Evolutionary conservation across 2,113 vertebrate species (phyloP), one percentile per base, ranked within the genome.

Genomic region (rat (Rattus norvegicus)): DNA sequence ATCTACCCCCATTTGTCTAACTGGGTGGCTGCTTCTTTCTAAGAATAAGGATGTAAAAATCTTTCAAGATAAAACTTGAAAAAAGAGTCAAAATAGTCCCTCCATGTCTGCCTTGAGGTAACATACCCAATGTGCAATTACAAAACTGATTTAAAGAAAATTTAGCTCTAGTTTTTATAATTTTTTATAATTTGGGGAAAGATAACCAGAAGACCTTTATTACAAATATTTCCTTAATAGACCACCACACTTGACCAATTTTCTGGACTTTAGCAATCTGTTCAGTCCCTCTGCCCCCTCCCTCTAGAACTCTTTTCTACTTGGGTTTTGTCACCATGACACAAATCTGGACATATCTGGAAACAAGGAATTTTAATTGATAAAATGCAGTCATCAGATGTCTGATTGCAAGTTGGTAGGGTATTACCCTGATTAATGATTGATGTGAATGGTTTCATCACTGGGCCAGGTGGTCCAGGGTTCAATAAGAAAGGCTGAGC

Each of bases 221-320:
- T 5, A 28, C 83, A 26, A 0, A 39, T 81, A n/a, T 83, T 83
- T 33, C 24, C 75, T 88, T 43, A 91, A 43, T 47, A 88, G 26
- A 49, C 1, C 7, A 22, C 2, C 30, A 1, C 4, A 36, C 13
- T 47, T 76, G 59, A 65, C 19, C 67, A 39, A 2, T n/a, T 63
- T 87, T 7, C 33, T 95, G 39, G 30, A 24, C 26, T 70, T 75
- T 83, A 10, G 2, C 8, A 24, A 19, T 70, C 30, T 88, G 4
- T 33, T n/a, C 24, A 36, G 76, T 19, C 26, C 4, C 63, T 69
- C 9, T 77, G 7, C 5, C 22, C 2, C 0, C 0, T 3, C 1
- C 28, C 2, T 0, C 0, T 2, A 3, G 8, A 1, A 47, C 1
- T 43, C 36, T 54, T 52, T 81, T 11, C 33, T n/a, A 11, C 10